A percentile compares a stretch with the other conserved stretches of the same genome.
Conservation (phyloP, 2,797 vertebrate species). For the Myotis pilosus region DNA sequence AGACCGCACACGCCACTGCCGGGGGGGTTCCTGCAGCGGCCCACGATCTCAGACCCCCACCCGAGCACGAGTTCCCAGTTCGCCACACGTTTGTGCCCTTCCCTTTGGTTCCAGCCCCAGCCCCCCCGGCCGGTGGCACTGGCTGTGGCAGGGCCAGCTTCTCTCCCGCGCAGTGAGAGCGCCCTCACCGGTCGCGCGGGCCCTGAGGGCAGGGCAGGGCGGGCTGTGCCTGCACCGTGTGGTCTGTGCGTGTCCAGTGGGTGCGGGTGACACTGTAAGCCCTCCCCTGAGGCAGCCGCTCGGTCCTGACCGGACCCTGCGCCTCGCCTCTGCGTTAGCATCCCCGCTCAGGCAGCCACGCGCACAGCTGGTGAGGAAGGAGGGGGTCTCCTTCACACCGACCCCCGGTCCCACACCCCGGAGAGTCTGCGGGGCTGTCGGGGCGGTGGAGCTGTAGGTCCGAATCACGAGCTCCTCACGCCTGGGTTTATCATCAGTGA, state of each 20-base stretch:
- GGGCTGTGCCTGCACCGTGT: not conserved
- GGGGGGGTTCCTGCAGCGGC: not conserved
- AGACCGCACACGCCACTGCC: not conserved
- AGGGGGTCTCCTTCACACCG: not conserved
- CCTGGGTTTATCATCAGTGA: not conserved
- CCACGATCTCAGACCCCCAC: no score
- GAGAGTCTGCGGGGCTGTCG: no score
- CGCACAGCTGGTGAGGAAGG: not conserved
- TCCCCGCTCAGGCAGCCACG: not conserved
- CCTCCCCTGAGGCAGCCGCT: not conserved
- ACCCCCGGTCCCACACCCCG: not conserved
- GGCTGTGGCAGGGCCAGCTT: not conserved
- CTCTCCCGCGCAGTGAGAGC: no score
- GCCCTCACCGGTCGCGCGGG: fast-evolving
- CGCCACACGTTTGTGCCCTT: no score
- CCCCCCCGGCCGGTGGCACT: not conserved
- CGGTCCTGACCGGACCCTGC: not conserved
- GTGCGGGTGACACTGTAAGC: not conserved
- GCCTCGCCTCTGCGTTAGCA: not conserved
- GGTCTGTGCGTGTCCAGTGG: not conserved
- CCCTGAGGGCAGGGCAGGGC: not conserved
- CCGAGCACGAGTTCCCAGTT: no score
- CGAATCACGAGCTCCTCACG: not conserved
- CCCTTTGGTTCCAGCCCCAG: not conserved
- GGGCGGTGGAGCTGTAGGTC: not conserved